Base-by-base conservation (phyloP, 2,888 invertebrate genomes). In the Diaprepes abbreviatus region DNA sequence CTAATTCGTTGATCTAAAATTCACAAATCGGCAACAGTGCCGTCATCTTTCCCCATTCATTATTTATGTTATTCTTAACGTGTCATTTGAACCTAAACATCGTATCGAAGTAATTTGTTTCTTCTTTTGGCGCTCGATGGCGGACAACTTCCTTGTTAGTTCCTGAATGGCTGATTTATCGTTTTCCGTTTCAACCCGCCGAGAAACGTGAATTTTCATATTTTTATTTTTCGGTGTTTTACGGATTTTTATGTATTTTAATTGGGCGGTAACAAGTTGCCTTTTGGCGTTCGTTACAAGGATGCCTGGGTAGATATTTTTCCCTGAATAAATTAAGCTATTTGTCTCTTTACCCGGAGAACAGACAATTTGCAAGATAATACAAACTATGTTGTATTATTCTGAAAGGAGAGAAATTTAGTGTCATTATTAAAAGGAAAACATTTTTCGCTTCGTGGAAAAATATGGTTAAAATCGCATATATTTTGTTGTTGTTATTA, bases 201-300 rank as follows among this genome's bases (percentile, higher is more conserved):
- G 55, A 68, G 66, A 65, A 65, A 65, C 65, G 65, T 65, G 57
- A 68, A 68, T 68, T 68, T 68, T 63, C 68, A 62, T 68, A 68
- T 62, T 55, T 68, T 57, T 55, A 63, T 68, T 68, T 24, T 59
- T 5, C 16, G 17, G 35, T 33, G n/a, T 63, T 54, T 35, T 28
- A 28, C 33, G 38, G 36, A 62, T 68, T 68, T 68, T 68, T 66
- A 66, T 38, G 35, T 28, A 50, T 66, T 66, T 58, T 66, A 66
- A 66, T 66, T 66, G 65, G 65, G 65, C 31, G 58, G 58, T 66
- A 57, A 58, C 58, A 66, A 66, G 58, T 48, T 66, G 65, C 65
- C 65, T 66, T 31, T 21, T 9, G 58, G 65, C 65, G 55, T 21
- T 54, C 36, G 33, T 55, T 55, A 31, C 43, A 16, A 28, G 14